Percentiles rank a stretch among this genome's conserved stretches.
Conservation (phyloP, 2,888 invertebrate genomes). For the Halictus quadricinctus region DNA sequence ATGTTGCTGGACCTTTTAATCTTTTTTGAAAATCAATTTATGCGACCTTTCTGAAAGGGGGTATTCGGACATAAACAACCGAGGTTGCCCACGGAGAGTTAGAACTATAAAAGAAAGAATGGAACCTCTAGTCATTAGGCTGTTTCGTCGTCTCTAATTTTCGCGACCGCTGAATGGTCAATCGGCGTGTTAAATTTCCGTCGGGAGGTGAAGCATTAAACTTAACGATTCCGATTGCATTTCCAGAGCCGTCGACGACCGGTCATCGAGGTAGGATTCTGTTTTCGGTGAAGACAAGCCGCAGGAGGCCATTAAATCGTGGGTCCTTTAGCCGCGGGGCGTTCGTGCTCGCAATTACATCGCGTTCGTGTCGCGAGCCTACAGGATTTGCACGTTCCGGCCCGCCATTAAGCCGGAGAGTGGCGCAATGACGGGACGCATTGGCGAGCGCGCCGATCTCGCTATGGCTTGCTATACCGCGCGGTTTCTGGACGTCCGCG, state of each 20-base stretch:
- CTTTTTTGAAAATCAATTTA: too few relatives aligned
- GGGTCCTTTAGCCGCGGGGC: slow-evolving; percentile 9
- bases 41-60: too few relatives aligned
- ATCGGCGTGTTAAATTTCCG: not conserved
- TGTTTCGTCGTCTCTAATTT: too few relatives aligned
- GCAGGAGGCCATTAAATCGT: slow-evolving; percentile 5
- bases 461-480: not conserved
- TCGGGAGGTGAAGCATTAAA: not conserved
- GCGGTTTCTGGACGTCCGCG: not conserved
- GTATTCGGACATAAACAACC: too few relatives aligned
- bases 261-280: not conserved
- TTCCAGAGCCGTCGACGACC: not conserved
- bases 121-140: too few relatives aligned
- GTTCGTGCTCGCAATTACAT: slow-evolving; percentile 20
- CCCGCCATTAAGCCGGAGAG: slow-evolving; percentile 11
- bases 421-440: not conserved
- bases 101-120: too few relatives aligned
- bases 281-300: slow-evolving; percentile 1
- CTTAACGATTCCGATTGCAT: not conserved
- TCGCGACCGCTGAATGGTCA: too few relatives aligned
- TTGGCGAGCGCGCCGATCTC: not conserved
- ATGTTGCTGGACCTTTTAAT: too few relatives aligned
- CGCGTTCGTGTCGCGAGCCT: slow-evolving; percentile 1
- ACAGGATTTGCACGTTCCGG: slow-evolving; percentile 10
- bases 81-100: too few relatives aligned